Base-by-base conservation (phyloP, 2,888 invertebrate genomes). In the Onthophagus sagittarius region DNA sequence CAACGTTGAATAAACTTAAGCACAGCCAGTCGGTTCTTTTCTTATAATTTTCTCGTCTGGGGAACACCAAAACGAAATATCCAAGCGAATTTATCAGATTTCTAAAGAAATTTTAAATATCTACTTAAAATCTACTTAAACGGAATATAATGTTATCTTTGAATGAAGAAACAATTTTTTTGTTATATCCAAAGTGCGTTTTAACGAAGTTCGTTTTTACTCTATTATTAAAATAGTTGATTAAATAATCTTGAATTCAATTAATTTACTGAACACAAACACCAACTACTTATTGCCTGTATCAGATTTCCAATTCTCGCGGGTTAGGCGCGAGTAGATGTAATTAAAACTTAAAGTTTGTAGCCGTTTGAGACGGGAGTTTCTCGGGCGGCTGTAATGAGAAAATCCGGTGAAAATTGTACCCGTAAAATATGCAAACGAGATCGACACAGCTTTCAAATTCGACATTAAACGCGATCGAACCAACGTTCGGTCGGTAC, bases 261-360 rank as follows among this genome's bases (percentile, higher is more conserved):
- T 53, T 53, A 53, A 23, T 11, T 7, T 11, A 11, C 39, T 11
- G 39, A 53, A 53, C 39, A 53, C 39, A 53, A 53, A 53, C 39
- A 53, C 39, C 9, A 53, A 53, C 39, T 53, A 62, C 39, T 70
- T 70, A 62, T 62, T 70, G 39, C 70, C 23, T 39, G 62, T 32
- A 70, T 70, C 32, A 33, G 15, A 70, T 70, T 70, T 53, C 39
- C 39, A 11, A 39, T 70, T 70, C 39, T 62, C n/a, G 15, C 70
- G 70, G 15, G 39, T 53, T 53, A 53, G 39, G 11, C 11, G 39
- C 11, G 11, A 53, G 7, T 53, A 53, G 39, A 53, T 53, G 39
- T 53, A 53, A 53, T 53, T 53, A 53, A 53, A 53, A 53, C 39
- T 53, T 53, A 4, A 53, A 53, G 39, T 53, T 53, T 53, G 39